Evolutionary conservation across 2,888 invertebrate species (phyloP).

Genomic region (Arge pagana): DNA sequence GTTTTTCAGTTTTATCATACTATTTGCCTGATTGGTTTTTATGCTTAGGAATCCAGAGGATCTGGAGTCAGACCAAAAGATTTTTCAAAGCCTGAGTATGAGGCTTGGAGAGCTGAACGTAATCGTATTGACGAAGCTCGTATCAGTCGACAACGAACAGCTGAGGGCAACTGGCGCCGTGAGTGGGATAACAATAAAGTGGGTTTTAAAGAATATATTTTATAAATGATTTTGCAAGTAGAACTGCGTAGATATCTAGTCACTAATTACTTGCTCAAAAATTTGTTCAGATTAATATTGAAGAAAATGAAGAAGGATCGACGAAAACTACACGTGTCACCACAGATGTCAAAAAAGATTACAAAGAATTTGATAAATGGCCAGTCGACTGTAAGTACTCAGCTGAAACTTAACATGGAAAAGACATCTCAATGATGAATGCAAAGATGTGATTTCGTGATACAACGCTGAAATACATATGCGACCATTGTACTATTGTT

Average conservation of each 20-base stretch:
- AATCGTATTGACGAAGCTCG: conserved; percentile 57
- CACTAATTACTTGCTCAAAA: background rate
- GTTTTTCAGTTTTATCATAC: background rate
- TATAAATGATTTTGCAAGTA: background rate
- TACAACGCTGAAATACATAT: too few relatives aligned
- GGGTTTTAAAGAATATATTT: conserved; percentile 13
- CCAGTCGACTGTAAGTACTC: conserved; percentile 30
- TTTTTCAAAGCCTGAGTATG: conserved; percentile 50
- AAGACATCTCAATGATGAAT: too few relatives aligned
- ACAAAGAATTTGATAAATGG: conserved; percentile 43
- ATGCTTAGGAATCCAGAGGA: conserved; percentile 32
- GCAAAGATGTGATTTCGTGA: too few relatives aligned
- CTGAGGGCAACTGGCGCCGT: conserved; percentile 58
- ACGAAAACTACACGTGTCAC: conserved; percentile 23
- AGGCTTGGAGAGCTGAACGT: conserved; percentile 58
- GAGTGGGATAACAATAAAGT: conserved; percentile 59
- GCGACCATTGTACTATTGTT: too few relatives aligned
- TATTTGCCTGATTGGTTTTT: background rate
- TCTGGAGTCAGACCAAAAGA: conserved; percentile 34
- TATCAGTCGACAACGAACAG: conserved; percentile 56
- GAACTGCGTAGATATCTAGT: background rate
- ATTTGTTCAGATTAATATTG: conserved; percentile 30
- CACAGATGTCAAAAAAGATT: conserved; percentile 36
- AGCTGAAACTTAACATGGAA: too few relatives aligned
- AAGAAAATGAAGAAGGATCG: conserved; percentile 32